These are phyloP conservation scores for Nipponacmea schrenckii DNA, from an alignment of 2,888 invertebrate genomes.

Conservation along the genomic window DNA sequence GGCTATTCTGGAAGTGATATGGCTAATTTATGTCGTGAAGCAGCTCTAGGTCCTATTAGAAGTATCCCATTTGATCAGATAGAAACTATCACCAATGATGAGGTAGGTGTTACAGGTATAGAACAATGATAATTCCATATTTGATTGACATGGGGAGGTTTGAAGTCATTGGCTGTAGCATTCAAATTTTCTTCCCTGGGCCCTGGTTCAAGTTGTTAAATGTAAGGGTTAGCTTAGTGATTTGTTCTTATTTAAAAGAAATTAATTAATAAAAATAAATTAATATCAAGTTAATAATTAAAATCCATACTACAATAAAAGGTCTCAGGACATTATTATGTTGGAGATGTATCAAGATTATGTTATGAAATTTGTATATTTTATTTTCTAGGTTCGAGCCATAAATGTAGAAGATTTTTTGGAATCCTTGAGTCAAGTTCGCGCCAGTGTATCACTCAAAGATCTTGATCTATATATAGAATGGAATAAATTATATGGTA, in stretches of 20 bases:
- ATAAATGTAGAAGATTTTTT: slow-evolving; percentile 83
- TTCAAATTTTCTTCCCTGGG: too few relatives aligned
- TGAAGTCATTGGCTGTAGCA: too few relatives aligned
- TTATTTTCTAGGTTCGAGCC: slow-evolving; percentile 77
- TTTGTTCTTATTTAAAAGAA: too few relatives aligned
- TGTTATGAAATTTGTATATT: too few relatives aligned
- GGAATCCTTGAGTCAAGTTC: slow-evolving; percentile 81
- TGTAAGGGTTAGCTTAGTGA: too few relatives aligned
- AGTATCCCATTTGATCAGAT: slow-evolving; percentile 71
- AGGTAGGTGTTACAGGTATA: slow-evolving; percentile 58
- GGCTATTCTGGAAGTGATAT: slow-evolving; percentile 97
- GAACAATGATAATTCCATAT: not conserved
- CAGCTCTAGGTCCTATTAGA: slow-evolving; percentile 93
- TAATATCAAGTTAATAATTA: too few relatives aligned
- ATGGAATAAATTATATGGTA: slow-evolving; percentile 78
- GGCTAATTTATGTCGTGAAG: slow-evolving; percentile 91
- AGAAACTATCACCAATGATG: slow-evolving; percentile 69
- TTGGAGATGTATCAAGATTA: too few relatives aligned
- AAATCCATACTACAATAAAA: too few relatives aligned
- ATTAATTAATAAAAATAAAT: too few relatives aligned
- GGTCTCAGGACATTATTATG: too few relatives aligned
- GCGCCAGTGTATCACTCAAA: slow-evolving; percentile 86
- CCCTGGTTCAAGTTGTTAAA: too few relatives aligned
- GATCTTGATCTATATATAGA: slow-evolving; percentile 85
- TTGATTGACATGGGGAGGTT: not conserved